Conservation (phyloP, 2,113 vertebrate genomes). For the Puntigrus tetrazona region DNA sequence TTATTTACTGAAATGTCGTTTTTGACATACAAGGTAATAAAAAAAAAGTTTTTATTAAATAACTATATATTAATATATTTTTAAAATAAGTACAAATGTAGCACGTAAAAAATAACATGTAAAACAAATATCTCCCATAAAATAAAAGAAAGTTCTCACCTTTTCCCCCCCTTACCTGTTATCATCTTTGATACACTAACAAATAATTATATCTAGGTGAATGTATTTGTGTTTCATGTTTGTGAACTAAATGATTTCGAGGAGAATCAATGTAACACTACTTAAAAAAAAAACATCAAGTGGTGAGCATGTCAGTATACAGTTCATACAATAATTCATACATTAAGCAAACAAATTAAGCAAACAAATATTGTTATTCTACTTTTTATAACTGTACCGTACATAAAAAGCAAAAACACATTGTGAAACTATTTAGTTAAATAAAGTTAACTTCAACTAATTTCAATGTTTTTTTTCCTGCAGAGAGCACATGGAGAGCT, state of each 20-base stretch:
- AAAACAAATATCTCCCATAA: too few relatives aligned
- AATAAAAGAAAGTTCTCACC: too few relatives aligned
- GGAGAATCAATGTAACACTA: not conserved
- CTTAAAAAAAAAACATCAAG: not conserved
- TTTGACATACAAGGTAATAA: too few relatives aligned
- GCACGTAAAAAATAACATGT: too few relatives aligned
- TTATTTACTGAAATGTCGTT: too few relatives aligned
- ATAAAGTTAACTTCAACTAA: not conserved
- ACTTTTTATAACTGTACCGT: not conserved
- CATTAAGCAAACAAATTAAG: not conserved
- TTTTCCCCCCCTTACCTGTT: too few relatives aligned
- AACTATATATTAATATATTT: too few relatives aligned
- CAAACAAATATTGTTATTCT: not conserved
- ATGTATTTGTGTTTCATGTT: not conserved
- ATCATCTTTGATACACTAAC: too few relatives aligned
- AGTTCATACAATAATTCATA: not conserved
- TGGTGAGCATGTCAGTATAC: not conserved
- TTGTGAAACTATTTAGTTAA: not conserved
- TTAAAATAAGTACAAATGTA: too few relatives aligned
- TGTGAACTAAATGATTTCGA: not conserved
- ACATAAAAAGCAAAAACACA: not conserved
- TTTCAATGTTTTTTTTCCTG: not conserved
- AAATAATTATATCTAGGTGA: not conserved
- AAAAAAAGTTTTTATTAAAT: too few relatives aligned
- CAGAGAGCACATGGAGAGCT: constrained; percentile 69